Percentiles rank a stretch among this genome's conserved stretches.
Evolutionary conservation across 2,888 invertebrate genomes (phyloP).

Genomic region (Heliconius aoede): DNA sequence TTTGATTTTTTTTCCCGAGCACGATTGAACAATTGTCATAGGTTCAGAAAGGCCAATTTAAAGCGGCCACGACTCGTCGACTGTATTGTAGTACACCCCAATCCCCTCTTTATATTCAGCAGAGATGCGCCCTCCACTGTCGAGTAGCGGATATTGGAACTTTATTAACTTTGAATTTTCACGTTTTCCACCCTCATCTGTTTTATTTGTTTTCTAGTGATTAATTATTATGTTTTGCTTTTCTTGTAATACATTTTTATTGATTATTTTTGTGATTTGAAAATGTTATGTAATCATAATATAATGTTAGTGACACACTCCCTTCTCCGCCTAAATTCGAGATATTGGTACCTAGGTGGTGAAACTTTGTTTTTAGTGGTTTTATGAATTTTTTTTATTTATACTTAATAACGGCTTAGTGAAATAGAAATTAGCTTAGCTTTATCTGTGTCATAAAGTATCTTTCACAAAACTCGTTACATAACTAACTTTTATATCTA

Average conservation of each 20-base stretch:
- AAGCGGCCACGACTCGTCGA: neutral
- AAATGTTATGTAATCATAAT: too few relatives aligned
- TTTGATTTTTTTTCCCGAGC: too few relatives aligned
- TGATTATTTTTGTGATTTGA: too few relatives aligned
- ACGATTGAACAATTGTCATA: neutral
- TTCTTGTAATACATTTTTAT: neutral
- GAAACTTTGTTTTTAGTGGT: neutral
- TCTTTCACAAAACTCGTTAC: conserved; percentile 1
- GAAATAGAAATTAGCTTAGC: neutral
- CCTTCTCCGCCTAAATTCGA: neutral
- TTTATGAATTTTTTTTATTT: neutral
- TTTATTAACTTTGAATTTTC: conserved; percentile 27
- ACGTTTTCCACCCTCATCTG: neutral
- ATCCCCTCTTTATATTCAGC: conserved; percentile 36
- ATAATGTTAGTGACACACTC: neutral
- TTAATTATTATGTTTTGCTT: neutral
- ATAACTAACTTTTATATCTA: neutral
- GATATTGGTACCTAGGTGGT: neutral
- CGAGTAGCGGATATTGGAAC: conserved; percentile 24
- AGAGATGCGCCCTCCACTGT: conserved; percentile 29
- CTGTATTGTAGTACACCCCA: conserved; percentile 40
- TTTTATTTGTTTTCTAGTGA: conserved; percentile 5
- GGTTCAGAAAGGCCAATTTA: neutral
- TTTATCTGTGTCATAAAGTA: neutral
- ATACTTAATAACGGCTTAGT: neutral